Conservation (phyloP, 64 coral and sea anemone genomes). For the Dendronephthya gigantea region DNA sequence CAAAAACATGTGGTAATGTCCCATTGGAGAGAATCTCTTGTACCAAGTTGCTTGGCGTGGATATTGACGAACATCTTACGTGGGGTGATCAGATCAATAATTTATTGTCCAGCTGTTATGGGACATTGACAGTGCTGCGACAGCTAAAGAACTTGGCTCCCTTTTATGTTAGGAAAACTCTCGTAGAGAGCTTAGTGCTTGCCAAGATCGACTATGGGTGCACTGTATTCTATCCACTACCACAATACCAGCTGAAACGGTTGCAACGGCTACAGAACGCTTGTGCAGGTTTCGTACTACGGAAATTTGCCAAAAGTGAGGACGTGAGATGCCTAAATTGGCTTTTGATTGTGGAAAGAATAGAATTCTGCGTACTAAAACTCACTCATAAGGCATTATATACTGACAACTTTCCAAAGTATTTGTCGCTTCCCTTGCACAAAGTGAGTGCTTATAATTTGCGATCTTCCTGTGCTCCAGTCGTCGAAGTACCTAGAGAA, state of each 20-base stretch:
- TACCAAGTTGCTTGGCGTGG: too few species aligned
- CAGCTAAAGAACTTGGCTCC: too few species aligned
- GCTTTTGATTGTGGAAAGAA: background rate
- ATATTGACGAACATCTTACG: too few species aligned
- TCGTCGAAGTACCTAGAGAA: background rate
- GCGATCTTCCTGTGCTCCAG: background rate
- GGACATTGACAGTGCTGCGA: too few species aligned
- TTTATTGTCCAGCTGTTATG: too few species aligned
- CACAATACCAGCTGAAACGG: background rate
- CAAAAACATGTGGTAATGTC: too few species aligned
- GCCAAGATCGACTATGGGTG: slow-evolving; percentile 17
- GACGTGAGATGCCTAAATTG: background rate
- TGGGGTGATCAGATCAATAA: too few species aligned
- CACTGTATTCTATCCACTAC: slow-evolving; percentile 28
- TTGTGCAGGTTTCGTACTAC: background rate
- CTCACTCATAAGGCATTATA: slow-evolving; percentile 29
- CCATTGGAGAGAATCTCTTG: too few species aligned
- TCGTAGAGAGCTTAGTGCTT: slow-evolving; percentile 32
- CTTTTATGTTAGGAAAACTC: too few species aligned
- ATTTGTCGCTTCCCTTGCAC: slow-evolving; percentile 17
- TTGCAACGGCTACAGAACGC: background rate
- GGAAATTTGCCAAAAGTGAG: background rate
- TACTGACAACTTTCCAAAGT: background rate
- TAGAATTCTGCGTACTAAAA: slow-evolving; percentile 25
- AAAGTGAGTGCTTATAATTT: too few species aligned